Percentiles rank a stretch among this genome's conserved stretches.
These are phyloP conservation scores for Drosophila kuntzei DNA, from an alignment of 2,888 invertebrate species.

Conservation along the genomic window DNA sequence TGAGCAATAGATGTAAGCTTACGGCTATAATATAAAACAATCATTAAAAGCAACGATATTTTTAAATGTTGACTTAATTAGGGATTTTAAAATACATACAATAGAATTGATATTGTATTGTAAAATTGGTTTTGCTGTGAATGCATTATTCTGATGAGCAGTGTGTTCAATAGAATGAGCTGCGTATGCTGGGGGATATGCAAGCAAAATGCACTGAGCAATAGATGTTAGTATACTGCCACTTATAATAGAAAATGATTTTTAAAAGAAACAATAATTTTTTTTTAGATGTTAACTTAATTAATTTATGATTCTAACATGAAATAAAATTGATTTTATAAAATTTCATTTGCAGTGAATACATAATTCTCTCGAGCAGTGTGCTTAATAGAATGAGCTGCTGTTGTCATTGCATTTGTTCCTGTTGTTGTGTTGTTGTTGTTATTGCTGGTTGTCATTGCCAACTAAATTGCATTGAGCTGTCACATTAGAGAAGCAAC, in stretches of 20 bases:
- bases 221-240: neutral
- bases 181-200: conserved; percentile 13
- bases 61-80: no score
- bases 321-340: neutral
- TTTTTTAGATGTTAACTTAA: neutral
- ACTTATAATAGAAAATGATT: no score
- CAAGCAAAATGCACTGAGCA: conserved; percentile 24
- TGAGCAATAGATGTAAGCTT: conserved; percentile 4
- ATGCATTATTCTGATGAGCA: no score
- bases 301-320: neutral
- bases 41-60: no score
- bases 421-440: conserved; percentile 39
- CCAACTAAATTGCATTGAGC: conserved; percentile 82
- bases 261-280: no score
- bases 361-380: conserved; percentile 40
- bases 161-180: no score
- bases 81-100: no score
- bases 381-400: conserved; percentile 59
- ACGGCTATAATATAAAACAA: neutral
- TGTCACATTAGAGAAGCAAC: conserved; percentile 82
- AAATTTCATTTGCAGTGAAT: neutral
- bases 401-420: conserved; percentile 38
- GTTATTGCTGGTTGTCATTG: conserved; percentile 66
- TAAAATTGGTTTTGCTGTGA: no score
- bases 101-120: no score